Evolutionary conservation across 2,888 invertebrate species (phyloP).

Genomic region (Sphecodes monilicornis): DNA sequence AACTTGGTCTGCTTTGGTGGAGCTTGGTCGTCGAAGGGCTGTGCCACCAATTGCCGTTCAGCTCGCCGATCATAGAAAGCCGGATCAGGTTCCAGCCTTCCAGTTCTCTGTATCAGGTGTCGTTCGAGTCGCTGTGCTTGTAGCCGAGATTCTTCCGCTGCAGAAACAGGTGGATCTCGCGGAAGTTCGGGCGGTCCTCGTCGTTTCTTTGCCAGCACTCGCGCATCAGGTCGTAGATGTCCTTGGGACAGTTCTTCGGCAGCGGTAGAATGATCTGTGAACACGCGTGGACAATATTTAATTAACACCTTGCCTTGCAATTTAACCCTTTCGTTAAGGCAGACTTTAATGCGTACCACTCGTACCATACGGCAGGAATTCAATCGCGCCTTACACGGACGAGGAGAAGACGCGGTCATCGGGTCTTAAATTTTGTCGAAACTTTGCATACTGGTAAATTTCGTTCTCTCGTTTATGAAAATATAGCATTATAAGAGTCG

Average conservation of each 20-base stretch:
- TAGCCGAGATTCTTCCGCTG: slow-evolving; percentile 90
- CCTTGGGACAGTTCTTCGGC: slow-evolving; percentile 92
- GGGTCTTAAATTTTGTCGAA: too few relatives aligned
- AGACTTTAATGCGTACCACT: too few relatives aligned
- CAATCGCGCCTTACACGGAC: too few relatives aligned
- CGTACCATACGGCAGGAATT: too few relatives aligned
- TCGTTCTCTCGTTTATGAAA: too few relatives aligned
- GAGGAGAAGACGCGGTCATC: too few relatives aligned
- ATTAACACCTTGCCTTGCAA: background rate
- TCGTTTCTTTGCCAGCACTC: slow-evolving; percentile 95
- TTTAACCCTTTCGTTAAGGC: too few relatives aligned
- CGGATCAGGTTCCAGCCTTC: slow-evolving; percentile 82
- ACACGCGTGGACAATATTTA: background rate
- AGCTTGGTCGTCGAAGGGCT: slow-evolving; percentile 75
- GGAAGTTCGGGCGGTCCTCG: slow-evolving; percentile 91
- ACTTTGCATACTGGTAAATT: too few relatives aligned
- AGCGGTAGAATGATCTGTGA: slow-evolving; percentile 86
- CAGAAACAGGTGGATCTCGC: slow-evolving; percentile 94
- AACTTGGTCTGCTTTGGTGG: slow-evolving; percentile 69
- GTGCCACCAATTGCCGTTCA: slow-evolving; percentile 83
- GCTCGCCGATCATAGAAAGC: slow-evolving; percentile 83
- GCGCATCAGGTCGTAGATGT: slow-evolving; percentile 94
- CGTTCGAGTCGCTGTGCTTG: slow-evolving; percentile 78
- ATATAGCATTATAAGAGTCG: too few relatives aligned
- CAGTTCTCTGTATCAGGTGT: slow-evolving; percentile 83